A percentile compares a stretch with the other conserved stretches of the same genome.
These are phyloP conservation scores for Neuroterus valhalla DNA, from an alignment of 1,140 invertebrate species.

Conservation along the genomic window DNA sequence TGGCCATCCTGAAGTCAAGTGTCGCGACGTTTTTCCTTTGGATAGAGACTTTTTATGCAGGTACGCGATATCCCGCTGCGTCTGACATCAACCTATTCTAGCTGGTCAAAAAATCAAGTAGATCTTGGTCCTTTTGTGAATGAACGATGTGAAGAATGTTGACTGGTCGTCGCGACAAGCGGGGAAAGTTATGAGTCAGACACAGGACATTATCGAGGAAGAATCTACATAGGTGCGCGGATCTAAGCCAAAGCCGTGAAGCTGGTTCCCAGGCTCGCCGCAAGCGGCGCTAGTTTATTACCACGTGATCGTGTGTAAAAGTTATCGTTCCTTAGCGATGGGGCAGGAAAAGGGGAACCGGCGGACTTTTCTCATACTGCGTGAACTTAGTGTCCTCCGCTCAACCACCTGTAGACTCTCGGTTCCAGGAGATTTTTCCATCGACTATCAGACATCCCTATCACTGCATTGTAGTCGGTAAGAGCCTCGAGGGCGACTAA, in stretches of 20 bases:
- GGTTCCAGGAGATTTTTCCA: slow-evolving; percentile 14
- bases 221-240: slow-evolving; percentile 58
- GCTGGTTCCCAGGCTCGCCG: slow-evolving; percentile 57
- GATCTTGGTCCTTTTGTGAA: slow-evolving; percentile 37
- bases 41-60: background rate
- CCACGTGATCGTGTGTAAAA: slow-evolving; percentile 55
- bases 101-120: background rate
- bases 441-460: slow-evolving; percentile 20
- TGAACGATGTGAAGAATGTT: slow-evolving; percentile 54
- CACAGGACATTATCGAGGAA: slow-evolving; percentile 56
- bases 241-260: slow-evolving; percentile 57
- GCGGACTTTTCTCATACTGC: slow-evolving; percentile 11
- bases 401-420: slow-evolving; percentile 15
- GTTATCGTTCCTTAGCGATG: slow-evolving; percentile 49
- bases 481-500: slow-evolving; percentile 20
- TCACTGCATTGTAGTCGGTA: slow-evolving; percentile 30
- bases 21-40: background rate
- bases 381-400: slow-evolving; percentile 16
- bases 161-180: slow-evolving; percentile 50
- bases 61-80: slow-evolving; percentile 1
- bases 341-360: slow-evolving; percentile 36
- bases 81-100: slow-evolving; percentile 5
- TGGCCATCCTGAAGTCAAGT: background rate
- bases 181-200: slow-evolving; percentile 57
- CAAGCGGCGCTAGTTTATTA: slow-evolving; percentile 57